Conservation (phyloP, 2,888 invertebrate genomes). For the Drosophila prolongata region DNA sequence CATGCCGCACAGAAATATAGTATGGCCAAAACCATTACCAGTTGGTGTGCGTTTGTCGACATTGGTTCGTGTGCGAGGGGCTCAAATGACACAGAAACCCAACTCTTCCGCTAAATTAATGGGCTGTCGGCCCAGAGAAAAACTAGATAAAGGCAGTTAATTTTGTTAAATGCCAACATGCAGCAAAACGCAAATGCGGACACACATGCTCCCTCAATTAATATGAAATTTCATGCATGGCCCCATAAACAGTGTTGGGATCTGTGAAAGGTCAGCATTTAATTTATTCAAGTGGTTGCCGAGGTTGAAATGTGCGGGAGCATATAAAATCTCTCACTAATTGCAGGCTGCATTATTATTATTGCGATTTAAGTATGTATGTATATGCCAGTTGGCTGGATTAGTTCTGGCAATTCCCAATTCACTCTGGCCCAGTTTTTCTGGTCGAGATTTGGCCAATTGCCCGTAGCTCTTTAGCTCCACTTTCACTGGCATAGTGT, state of each 20-base stretch:
- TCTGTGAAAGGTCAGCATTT: conserved; percentile 29
- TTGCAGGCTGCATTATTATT: conserved; percentile 38
- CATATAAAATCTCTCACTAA: conserved; percentile 23
- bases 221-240: conserved; percentile 32
- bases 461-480: conserved; percentile 45
- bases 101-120: conserved; percentile 58
- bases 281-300: conserved; percentile 37
- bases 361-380: conserved; percentile 10
- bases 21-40: conserved; percentile 32
- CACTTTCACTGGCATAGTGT: conserved; percentile 29
- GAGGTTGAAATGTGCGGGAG: conserved; percentile 5
- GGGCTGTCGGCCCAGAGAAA: conserved; percentile 29
- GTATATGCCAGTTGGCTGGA: conserved; percentile 25
- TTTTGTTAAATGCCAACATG: conserved; percentile 44
- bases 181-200: conserved; percentile 31
- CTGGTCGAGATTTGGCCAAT: conserved; percentile 42
- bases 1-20: conserved; percentile 21
- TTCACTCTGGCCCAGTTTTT: conserved; percentile 50
- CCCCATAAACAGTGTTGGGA: conserved; percentile 14
- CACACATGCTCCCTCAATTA: conserved; percentile 11
- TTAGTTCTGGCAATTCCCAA: conserved; percentile 44
- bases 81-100: conserved; percentile 50
- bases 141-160: conserved; percentile 64
- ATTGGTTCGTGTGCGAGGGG: conserved; percentile 10
- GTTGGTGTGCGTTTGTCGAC: conserved; percentile 9